Conservation (phyloP, 2,113 vertebrate genomes). For the Setophaga petechia region DNA sequence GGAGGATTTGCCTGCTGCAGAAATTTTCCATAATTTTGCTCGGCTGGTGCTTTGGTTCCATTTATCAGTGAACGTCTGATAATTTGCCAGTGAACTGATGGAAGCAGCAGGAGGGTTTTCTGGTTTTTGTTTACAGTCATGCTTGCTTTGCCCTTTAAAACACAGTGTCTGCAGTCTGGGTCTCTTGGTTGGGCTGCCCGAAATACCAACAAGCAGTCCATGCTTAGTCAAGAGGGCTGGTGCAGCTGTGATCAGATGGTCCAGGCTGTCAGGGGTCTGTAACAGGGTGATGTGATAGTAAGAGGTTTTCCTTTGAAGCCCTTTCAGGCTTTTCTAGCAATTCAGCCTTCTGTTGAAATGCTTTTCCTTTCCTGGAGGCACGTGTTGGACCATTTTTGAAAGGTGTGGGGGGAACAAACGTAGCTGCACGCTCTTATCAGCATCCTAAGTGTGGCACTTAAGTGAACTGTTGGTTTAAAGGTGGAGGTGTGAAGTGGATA, state of each 20-base stretch:
- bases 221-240: background rate
- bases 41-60: background rate
- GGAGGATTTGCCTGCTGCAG: background rate
- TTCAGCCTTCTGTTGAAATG: background rate
- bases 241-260: background rate
- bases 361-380: background rate
- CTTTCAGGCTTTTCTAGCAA: background rate
- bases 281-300: background rate
- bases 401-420: background rate
- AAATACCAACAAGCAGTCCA: background rate
- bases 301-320: background rate
- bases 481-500: background rate
- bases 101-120: background rate
- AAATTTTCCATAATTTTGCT: background rate
- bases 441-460: background rate
- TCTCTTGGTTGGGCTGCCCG: background rate
- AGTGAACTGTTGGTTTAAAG: background rate
- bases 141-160: slow-evolving; percentile 19
- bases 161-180: background rate
- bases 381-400: background rate
- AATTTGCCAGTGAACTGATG: background rate
- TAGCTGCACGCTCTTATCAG: background rate
- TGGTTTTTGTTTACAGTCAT: background rate
- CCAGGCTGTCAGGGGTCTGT: background rate
- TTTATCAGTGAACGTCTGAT: background rate